Evolutionary conservation across 2,888 invertebrate genomes (phyloP), one percentile per base, ranked within the genome.

Genomic region (Vanessa cardui): DNA sequence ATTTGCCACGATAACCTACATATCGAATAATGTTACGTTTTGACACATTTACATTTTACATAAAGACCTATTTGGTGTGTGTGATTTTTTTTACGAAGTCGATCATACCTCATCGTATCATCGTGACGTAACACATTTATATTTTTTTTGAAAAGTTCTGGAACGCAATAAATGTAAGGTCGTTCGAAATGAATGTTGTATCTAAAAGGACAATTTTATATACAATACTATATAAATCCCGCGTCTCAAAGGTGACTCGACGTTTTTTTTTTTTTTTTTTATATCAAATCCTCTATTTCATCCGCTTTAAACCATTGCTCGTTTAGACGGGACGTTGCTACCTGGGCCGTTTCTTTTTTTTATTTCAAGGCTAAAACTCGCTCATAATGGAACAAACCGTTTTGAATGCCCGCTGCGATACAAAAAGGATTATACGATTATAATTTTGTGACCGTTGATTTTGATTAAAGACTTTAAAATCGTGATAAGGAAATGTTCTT

Each of bases 381-480:
- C 45, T 47, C 49, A 58, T 64, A 58, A 64, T 64, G 44, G 54
- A 46, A n/a, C 66, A 58, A 58, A 66, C 67, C 67, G 67, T 62
- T 58, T 46, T 20, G 44, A 64, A 52, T 26, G 52, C 68, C 68
- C 71, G 69, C 69, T 66, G 66, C 47, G 71, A 58, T 44, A 63
- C 58, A 49, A 63, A 62, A 61, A 56, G 60, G 52, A 64, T 54
- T 58, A 61, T 45, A 68, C 50, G 70, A 62, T 66, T 70, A 64
- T 66, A 60, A 69, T 62, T 60, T 47, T 66, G 66, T 66, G 66
- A 66, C 71, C 66, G 66, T 71, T 64, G 63, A 64, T 66, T 66
- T 49, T 64, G 52, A 62, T 70, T 63, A 21, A 31, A 58, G 33
- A 46, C 54, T 33, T 44, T 20, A 44, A 64, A 50, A 64, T 50